A percentile compares a stretch with the other conserved stretches of the same genome.
These are phyloP conservation scores for Platycheirus rosarum DNA, from an alignment of 2,888 invertebrate species.

Conservation along the genomic window DNA sequence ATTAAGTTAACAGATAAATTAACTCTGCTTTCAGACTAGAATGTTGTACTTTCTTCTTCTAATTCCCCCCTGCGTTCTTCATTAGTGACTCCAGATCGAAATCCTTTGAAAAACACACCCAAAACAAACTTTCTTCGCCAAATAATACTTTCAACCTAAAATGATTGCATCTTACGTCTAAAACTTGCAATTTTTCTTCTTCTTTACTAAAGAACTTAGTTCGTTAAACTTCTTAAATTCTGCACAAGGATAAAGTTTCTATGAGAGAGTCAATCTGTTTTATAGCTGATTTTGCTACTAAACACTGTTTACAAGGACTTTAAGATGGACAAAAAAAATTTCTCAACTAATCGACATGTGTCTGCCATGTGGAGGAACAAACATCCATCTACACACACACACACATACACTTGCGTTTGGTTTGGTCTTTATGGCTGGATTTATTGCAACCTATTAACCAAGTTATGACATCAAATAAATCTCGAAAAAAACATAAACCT, in stretches of 20 bases:
- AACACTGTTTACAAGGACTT: background rate
- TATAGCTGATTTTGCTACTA: slow-evolving; percentile 13
- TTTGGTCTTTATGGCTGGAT: background rate
- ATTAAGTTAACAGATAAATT: too few relatives aligned
- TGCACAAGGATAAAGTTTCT: background rate
- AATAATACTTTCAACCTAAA: too few relatives aligned
- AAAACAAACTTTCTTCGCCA: too few relatives aligned
- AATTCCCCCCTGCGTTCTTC: too few relatives aligned
- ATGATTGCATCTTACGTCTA: background rate
- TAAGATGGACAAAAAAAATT: background rate
- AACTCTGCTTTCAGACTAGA: too few relatives aligned
- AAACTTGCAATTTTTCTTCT: background rate
- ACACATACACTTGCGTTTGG: background rate
- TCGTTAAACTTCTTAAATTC: background rate
- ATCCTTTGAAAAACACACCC: too few relatives aligned
- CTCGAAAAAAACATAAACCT: background rate
- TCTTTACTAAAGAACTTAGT: background rate
- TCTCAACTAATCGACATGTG: background rate
- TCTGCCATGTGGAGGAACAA: background rate
- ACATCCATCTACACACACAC: background rate
- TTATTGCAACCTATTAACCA: slow-evolving; percentile 21
- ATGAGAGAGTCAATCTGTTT: slow-evolving; percentile 7
- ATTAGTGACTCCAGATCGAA: too few relatives aligned
- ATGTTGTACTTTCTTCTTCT: too few relatives aligned
- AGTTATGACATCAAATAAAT: slow-evolving; percentile 26